phyloP scores from a whole-genome alignment of 2,113 vertebrate genomes.

The Nipponia nippon region DNA sequence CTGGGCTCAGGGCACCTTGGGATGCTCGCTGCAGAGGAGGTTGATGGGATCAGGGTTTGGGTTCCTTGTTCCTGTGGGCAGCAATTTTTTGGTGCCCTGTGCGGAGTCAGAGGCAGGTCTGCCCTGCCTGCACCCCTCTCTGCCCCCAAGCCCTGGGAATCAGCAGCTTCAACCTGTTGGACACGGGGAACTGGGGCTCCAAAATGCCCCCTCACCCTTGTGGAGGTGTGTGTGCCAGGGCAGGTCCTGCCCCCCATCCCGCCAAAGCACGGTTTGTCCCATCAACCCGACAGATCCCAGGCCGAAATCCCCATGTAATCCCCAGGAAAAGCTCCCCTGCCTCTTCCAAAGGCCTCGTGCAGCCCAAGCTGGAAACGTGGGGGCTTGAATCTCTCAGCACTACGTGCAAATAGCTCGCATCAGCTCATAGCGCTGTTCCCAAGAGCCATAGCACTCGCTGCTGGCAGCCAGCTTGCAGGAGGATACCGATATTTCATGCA shows the following conservation, averaged over 20 bases:
- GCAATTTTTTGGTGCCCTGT: not conserved
- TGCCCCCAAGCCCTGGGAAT: not conserved
- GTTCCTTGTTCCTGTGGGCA: accelerated
- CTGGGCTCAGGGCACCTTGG: accelerated
- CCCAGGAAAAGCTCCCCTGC: not conserved
- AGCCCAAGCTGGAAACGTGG: not conserved
- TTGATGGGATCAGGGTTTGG: accelerated
- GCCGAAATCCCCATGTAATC: not conserved
- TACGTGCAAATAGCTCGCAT: conserved; percentile 46
- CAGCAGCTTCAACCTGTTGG: not conserved
- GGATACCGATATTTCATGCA: conserved; percentile 18
- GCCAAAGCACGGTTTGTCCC: not conserved
- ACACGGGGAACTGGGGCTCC: accelerated
- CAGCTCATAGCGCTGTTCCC: conserved; percentile 32
- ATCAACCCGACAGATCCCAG: not conserved
- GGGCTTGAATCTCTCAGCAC: not conserved
- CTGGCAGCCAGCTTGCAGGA: conserved; percentile 55
- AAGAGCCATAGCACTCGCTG: not conserved
- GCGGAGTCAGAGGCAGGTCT: not conserved
- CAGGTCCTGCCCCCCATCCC: not conserved
- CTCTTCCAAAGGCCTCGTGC: not conserved
- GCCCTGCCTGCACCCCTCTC: not conserved
- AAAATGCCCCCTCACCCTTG: not conserved
- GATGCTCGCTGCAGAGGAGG: not conserved
- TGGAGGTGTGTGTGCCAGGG: not conserved